Evolutionary conservation across 2,888 invertebrate species (phyloP), one percentile per base, ranked within the genome.

Genomic region (Melieria omissa): DNA sequence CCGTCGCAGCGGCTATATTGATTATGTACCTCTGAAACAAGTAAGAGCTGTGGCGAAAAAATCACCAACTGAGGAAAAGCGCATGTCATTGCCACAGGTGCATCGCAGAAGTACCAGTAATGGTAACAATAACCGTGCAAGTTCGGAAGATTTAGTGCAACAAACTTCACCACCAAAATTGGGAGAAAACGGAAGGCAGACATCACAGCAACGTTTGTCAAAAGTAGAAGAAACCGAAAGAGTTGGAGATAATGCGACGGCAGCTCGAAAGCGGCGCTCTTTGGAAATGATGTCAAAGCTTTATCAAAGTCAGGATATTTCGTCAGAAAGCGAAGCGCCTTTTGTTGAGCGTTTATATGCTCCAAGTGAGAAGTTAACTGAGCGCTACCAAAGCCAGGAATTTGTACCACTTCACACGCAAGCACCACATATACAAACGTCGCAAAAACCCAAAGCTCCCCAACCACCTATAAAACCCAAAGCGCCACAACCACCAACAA

Each of bases 341-440:
- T 88, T 91, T 71, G 89, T 90, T 55, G 91, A 90, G 71, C 89
- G 90, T 64, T 85, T 91, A 8, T 91, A 91, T 78, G 89, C 90
- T 61, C 90, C 90, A 79, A 90, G 89, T 82, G 91, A 91, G 78
- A 91, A 91, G 79, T 88, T 90, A 57, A 90, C 90, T 29, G 90
- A 90, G 80, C 89, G 91, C 3, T 91, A 91, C 81, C 91, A 91
- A 83, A 91, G 91, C 76, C 91, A 91, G 84, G 91, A 91, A 77
- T 91, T 91, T 83, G 89, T 83, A 45, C 86, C 90, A 0, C 88
- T 86, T 4, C 86, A 86, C 67, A 75, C 77, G 41, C 63, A 65
- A 9, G 58, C 68, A 44, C 14, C 65, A 46, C 65, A 69, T 29
- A 52, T 61, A 47, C 78, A 78, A 7, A 74, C 77, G 45, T 76